A percentile compares a stretch with the other conserved stretches of the same genome.
Evolutionary conservation across 2,797 vertebrate species (phyloP).

Genomic region (Oreochromis grahami): DNA sequence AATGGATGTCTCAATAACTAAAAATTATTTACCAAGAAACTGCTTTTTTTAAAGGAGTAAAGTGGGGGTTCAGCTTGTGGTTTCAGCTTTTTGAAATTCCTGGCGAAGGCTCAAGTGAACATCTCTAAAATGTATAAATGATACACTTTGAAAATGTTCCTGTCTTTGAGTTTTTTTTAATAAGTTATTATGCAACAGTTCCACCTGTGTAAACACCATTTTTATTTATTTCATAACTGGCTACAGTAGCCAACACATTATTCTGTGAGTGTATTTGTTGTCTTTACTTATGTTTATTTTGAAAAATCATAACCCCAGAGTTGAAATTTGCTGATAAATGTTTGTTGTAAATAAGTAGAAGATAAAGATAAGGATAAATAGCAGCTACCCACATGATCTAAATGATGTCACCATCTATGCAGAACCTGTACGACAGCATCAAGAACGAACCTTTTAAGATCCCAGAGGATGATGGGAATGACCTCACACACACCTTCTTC

Average conservation of each 20-base stretch:
- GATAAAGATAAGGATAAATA: background rate
- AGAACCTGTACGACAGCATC: slow-evolving; percentile 91
- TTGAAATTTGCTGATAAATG: background rate
- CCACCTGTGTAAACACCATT: background rate
- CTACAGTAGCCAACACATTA: background rate
- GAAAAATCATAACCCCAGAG: background rate
- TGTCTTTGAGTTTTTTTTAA: background rate
- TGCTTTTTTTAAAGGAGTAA: background rate
- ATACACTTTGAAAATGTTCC: background rate
- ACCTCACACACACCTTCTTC: slow-evolving; percentile 94
- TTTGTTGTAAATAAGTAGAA: background rate
- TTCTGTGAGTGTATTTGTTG: background rate
- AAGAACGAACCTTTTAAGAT: slow-evolving; percentile 95
- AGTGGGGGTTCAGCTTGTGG: background rate
- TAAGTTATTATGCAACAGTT: background rate
- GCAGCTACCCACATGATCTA: background rate
- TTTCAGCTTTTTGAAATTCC: background rate
- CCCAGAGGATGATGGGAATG: slow-evolving; percentile 91
- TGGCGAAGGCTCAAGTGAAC: background rate
- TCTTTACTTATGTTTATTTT: background rate
- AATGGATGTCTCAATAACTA: background rate
- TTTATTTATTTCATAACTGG: background rate
- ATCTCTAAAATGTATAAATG: background rate
- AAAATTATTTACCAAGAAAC: background rate
- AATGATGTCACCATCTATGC: background rate